These are phyloP conservation scores for Meiosimyza decipiens DNA, from an alignment of 2,888 invertebrate species.

Conservation along the genomic window DNA sequence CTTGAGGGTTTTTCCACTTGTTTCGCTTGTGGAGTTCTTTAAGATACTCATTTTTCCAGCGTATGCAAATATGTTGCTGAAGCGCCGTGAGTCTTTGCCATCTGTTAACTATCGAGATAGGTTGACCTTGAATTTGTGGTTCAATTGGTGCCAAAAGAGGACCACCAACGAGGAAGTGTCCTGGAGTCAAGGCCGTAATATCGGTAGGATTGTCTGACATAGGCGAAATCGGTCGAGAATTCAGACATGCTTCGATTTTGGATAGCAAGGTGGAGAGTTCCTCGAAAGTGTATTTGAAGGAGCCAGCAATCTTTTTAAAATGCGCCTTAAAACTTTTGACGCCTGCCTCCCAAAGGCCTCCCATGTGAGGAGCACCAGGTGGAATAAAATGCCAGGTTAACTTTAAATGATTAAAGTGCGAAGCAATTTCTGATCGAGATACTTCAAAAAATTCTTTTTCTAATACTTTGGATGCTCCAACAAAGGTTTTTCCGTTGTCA, in stretches of 20 bases:
- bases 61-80: too few species aligned
- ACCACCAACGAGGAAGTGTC: conserved; percentile 36
- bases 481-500: conserved; percentile 28
- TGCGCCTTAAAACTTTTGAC: conserved; percentile 38
- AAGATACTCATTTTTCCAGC: too few species aligned
- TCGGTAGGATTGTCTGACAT: not conserved
- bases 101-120: not conserved
- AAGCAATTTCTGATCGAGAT: not conserved
- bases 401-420: not conserved
- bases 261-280: conserved; percentile 36
- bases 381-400: conserved; percentile 41
- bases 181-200: conserved; percentile 29
- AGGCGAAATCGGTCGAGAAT: conserved; percentile 35
- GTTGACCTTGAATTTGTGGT: conserved; percentile 22
- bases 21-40: too few species aligned
- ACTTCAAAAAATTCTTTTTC: conserved; percentile 29
- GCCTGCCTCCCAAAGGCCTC: conserved; percentile 35
- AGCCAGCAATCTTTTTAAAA: conserved; percentile 30
- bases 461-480: conserved; percentile 36
- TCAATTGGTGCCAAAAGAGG: conserved; percentile 30
- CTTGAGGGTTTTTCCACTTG: too few species aligned
- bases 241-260: conserved; percentile 1
- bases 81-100: too few species aligned
- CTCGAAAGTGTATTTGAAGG: conserved; percentile 36
- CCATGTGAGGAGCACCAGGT: conserved; percentile 34